Conservation (phyloP, 2,113 vertebrate species). For the Aspidoscelis tigris region DNA sequence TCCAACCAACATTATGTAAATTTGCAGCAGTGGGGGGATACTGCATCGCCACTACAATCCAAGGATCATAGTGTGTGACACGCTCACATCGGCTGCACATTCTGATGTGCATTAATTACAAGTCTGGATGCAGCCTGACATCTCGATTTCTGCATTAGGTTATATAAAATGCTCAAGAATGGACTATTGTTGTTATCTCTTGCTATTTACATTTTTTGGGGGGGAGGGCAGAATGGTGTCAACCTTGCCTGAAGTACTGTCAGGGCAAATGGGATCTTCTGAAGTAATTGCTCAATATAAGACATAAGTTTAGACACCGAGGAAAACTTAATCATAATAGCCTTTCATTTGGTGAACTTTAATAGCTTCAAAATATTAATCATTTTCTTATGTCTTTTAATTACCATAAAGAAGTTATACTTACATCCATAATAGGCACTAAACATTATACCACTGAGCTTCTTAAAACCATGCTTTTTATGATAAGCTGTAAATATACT, state of each 20-base stretch:
- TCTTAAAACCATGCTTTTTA: constrained; percentile 63
- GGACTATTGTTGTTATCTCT: constrained; percentile 7
- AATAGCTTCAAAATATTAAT: constrained; percentile 64
- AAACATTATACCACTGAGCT: constrained; percentile 47
- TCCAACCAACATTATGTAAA: too few species aligned
- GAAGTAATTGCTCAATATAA: constrained; percentile 38
- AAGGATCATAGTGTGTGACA: too few species aligned
- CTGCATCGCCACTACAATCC: too few species aligned
- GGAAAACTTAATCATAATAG: constrained; percentile 39
- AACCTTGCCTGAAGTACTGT: constrained; percentile 45
- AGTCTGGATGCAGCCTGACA: too few species aligned
- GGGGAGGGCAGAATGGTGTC: not conserved
- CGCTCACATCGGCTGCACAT: too few species aligned
- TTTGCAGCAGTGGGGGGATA: too few species aligned
- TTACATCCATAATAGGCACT: constrained; percentile 62
- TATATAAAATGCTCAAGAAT: not conserved
- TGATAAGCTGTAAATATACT: constrained; percentile 50
- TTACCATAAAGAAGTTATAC: constrained; percentile 58
- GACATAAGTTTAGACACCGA: constrained; percentile 43
- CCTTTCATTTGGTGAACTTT: constrained; percentile 47
- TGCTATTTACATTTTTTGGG: too few species aligned
- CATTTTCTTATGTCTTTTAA: constrained; percentile 67
- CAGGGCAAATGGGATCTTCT: constrained; percentile 27
- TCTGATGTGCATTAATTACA: too few species aligned
- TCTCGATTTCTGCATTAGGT: constrained; percentile 12